Conservation (phyloP, 2,113 vertebrate species). For the Hippopotamus amphibius region DNA sequence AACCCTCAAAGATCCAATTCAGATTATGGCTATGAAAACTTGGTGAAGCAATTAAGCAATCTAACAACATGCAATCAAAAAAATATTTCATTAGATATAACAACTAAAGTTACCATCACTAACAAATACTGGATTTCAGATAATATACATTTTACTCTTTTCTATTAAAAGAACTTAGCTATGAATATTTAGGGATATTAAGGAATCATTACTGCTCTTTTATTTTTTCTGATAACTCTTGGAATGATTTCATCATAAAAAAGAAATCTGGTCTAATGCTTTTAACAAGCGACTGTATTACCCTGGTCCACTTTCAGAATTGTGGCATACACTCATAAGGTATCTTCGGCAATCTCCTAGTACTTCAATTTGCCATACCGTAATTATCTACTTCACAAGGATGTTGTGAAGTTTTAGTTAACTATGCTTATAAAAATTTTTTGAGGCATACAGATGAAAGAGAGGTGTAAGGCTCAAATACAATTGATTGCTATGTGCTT, state of each 20-base stretch:
- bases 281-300: conserved; percentile 35
- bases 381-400: conserved; percentile 71
- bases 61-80: neutral
- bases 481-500: conserved; percentile 58
- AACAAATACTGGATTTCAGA: conserved; percentile 14
- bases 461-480: neutral
- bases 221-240: conserved; percentile 24
- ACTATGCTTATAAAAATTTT: conserved; percentile 62
- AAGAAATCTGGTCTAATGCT: conserved; percentile 51
- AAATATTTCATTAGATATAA: conserved; percentile 24
- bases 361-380: conserved; percentile 23
- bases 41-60: conserved; percentile 56
- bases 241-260: conserved; percentile 38
- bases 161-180: conserved; percentile 48
- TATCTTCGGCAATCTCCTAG: conserved; percentile 49
- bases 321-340: conserved; percentile 16
- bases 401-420: conserved; percentile 67
- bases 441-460: conserved; percentile 68
- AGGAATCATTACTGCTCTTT: conserved; percentile 30
- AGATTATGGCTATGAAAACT: neutral
- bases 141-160: neutral
- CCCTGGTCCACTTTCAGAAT: neutral
- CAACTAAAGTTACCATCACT: neutral
- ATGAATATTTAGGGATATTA: conserved; percentile 44
- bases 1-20: conserved; percentile 28